These are phyloP conservation scores for Meghimatium bilineatum DNA, from an alignment of 2,888 invertebrate genomes.

Conservation along the genomic window DNA sequence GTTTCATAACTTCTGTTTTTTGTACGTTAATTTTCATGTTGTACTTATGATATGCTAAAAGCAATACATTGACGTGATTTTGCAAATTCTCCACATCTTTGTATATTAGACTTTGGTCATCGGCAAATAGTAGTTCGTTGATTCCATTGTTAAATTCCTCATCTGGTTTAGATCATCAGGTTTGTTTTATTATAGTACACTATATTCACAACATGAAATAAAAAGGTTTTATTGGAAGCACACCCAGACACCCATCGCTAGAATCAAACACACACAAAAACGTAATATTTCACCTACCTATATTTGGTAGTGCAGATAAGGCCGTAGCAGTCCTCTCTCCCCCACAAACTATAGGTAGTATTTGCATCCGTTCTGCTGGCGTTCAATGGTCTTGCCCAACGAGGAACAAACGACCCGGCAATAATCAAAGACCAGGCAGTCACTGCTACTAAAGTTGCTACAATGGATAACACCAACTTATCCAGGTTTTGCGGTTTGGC, in stretches of 20 bases:
- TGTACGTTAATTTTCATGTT: too few relatives aligned
- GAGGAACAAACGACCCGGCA: constrained; percentile 54
- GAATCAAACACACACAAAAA: neutral
- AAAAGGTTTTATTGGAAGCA: too few relatives aligned
- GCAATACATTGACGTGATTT: too few relatives aligned
- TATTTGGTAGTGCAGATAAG: constrained; percentile 51
- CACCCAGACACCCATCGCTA: neutral
- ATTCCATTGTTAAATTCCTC: too few relatives aligned
- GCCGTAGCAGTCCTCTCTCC: constrained; percentile 53
- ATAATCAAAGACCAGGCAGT: constrained; percentile 47
- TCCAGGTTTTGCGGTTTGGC: constrained; percentile 48
- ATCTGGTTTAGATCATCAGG: too few relatives aligned
- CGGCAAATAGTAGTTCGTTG: too few relatives aligned
- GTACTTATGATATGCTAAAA: too few relatives aligned
- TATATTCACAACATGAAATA: too few relatives aligned
- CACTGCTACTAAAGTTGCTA: constrained; percentile 47
- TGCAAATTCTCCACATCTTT: too few relatives aligned
- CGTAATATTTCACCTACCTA: constrained; percentile 29
- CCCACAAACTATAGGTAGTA: constrained; percentile 55
- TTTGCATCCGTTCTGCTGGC: constrained; percentile 47
- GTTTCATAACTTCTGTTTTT: too few relatives aligned
- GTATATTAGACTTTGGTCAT: too few relatives aligned
- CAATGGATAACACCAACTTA: constrained; percentile 49
- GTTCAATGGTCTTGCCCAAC: constrained; percentile 53
- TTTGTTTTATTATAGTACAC: too few relatives aligned